Percentiles rank a stretch among this genome's conserved stretches.
Evolutionary conservation across 2,888 invertebrate genomes (phyloP).

Genomic region (Fissipunctia ypsillon): DNA sequence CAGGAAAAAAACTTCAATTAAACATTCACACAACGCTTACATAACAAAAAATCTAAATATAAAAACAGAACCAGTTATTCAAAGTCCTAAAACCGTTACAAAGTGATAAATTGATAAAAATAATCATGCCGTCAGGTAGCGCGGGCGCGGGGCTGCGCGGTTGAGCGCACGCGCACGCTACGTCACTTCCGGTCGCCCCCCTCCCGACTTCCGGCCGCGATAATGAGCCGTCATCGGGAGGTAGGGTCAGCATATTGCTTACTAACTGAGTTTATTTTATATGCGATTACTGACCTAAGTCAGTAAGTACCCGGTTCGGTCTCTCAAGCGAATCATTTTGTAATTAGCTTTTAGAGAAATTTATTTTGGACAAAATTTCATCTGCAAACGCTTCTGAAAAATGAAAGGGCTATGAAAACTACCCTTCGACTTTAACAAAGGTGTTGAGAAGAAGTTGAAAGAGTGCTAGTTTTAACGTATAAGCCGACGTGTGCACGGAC

Average conservation of each 20-base stretch:
- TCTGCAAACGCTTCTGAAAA: background rate
- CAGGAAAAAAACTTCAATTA: background rate
- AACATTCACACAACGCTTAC: conserved; percentile 23
- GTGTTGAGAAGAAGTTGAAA: no score
- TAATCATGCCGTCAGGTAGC: conserved; percentile 65
- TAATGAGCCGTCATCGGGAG: conserved; percentile 45
- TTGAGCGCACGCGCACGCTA: conserved; percentile 78
- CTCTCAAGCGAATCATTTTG: background rate
- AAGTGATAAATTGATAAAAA: conserved; percentile 75
- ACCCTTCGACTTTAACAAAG: background rate
- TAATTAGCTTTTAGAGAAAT: background rate
- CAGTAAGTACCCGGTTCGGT: background rate
- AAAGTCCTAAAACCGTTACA: conserved; percentile 72
- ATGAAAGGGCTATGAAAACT: background rate
- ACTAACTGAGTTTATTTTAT: conserved; percentile 30
- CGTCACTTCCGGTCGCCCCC: conserved; percentile 78
- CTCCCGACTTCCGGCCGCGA: conserved; percentile 73
- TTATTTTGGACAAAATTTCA: background rate
- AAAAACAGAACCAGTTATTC: conserved; percentile 50
- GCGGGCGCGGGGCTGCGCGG: conserved; percentile 77
- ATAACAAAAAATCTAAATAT: conserved; percentile 8
- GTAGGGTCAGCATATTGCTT: conserved; percentile 53
- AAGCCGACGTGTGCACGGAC: no score
- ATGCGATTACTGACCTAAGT: conserved; percentile 14
- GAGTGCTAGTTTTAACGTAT: background rate